Base-by-base conservation (phyloP, 2,888 invertebrate species). In the Heliconius hortense region DNA sequence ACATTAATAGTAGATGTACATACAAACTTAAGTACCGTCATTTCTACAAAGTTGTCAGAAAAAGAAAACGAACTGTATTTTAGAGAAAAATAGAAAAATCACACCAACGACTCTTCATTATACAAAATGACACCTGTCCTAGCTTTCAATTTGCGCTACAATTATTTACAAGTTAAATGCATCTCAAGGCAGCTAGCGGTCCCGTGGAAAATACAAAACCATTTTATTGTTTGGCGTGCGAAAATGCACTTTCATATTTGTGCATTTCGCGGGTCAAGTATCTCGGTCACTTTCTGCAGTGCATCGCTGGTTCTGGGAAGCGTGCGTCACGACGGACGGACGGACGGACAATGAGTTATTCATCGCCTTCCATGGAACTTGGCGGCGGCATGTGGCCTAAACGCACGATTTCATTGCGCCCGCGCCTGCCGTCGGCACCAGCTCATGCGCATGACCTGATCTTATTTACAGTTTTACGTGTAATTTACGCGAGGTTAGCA, bases 341-440 rank as follows among this genome's bases (percentile, higher is more conserved):
- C 92, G 88, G 84, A 89, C 90, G 86, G 89, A 94, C 94, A 94
- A 94, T 94, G 94, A 90, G 92, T 94, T 94, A 94, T 94, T 94
- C 94, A 94, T 94, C 88, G 91, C 87, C 87, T 93, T 94, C 93
- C 91, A 84, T 82, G 91, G 91, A 94, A 90, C 86, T 87, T 86
- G 88, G 86, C 90, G 84, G 84, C 85, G 91, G 90, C 92, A 90
- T 90, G 89, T 90, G 90, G 88, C 87, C 89, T 90, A 87, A 88
- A 91, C 90, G 92, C 92, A 91, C 92, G 91, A 92, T 91, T 92
- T 89, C 91, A 85, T 82, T 86, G 84, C 84, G 78, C 81, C 80
- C 73, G 79, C 79, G 79, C 79, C 77, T 77, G 75, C 79, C 75
- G 77, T 73, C 78, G 77, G 77, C 77, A 82, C 82, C 86, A 84